A percentile compares a stretch with the other conserved stretches of the same genome.
Conservation (phyloP, 2,113 vertebrate species). For the Thymallus thymallus region DNA sequence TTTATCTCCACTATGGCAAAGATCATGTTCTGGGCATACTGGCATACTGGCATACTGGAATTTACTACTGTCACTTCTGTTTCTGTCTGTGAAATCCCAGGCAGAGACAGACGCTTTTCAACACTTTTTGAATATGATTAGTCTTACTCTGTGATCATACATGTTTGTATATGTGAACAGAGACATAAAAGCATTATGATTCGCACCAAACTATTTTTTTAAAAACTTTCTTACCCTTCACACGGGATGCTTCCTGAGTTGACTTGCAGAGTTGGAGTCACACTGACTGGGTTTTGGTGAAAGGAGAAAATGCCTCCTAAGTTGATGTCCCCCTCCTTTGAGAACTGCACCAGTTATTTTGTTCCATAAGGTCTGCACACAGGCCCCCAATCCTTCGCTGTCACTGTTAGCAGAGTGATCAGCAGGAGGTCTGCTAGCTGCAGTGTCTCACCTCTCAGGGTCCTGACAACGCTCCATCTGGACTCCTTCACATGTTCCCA, state of each 20-base stretch:
- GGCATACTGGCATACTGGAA: no score
- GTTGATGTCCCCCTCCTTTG: constrained; percentile 70
- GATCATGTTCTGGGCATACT: constrained; percentile 76
- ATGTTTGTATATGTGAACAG: not conserved
- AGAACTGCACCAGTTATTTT: constrained; percentile 69
- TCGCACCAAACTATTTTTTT: no score
- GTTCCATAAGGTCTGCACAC: constrained; percentile 65
- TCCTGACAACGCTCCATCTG: constrained; percentile 7
- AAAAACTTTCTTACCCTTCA: constrained; percentile 65
- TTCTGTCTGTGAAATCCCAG: not conserved
- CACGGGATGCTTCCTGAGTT: constrained; percentile 68
- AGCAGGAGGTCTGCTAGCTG: constrained; percentile 52
- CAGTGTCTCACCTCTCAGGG: constrained; percentile 20
- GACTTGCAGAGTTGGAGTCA: constrained; percentile 56
- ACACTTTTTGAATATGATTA: no score
- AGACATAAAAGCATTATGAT: no score
- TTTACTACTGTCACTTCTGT: not conserved
- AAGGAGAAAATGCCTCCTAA: constrained; percentile 79
- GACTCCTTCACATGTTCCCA: constrained; percentile 41
- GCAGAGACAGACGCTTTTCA: not conserved
- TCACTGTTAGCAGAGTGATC: constrained; percentile 45
- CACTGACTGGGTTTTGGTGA: constrained; percentile 67
- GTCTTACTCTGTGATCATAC: no score
- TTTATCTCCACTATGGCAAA: constrained; percentile 77
- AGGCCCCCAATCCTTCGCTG: constrained; percentile 45